Percentiles rank a stretch among this genome's conserved stretches.
Evolutionary conservation across 92 coral and sea anemone genomes (phyloP).

Genomic region (Heliopora coerulea): DNA sequence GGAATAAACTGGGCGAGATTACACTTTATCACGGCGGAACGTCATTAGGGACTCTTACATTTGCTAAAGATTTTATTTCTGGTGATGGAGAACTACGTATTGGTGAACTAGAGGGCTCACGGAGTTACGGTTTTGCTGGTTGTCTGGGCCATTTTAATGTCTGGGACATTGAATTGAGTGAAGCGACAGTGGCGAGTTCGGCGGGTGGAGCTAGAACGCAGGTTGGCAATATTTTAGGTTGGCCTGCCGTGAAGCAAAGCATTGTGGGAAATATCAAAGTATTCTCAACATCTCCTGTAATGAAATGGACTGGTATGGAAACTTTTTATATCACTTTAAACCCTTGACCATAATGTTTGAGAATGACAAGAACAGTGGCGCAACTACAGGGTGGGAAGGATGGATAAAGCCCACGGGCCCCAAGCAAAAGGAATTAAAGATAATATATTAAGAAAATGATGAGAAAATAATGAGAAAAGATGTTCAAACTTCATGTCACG

Average conservation of each 20-base stretch:
- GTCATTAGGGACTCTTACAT: background rate
- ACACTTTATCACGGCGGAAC: background rate
- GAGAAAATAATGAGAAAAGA: no score
- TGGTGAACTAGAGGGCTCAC: background rate
- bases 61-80: background rate
- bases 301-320: conserved; percentile 35
- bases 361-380: background rate
- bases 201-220: conserved; percentile 16
- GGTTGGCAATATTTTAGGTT: conserved; percentile 5
- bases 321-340: background rate
- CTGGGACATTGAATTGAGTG: conserved; percentile 2
- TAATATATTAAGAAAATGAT: no score
- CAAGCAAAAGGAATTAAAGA: no score
- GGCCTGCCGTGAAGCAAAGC: conserved; percentile 23
- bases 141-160: conserved; percentile 19
- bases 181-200: background rate
- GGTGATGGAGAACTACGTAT: background rate
- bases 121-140: background rate
- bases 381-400: no score
- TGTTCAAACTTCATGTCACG: no score
- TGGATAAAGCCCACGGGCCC: no score
- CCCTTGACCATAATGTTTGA: no score
- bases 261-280: background rate
- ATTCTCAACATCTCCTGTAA: background rate
- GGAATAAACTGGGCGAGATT: background rate